Evolutionary conservation across 2,888 invertebrate species (phyloP), one percentile per base, ranked within the genome.

Genomic region (Cabera pusaria): DNA sequence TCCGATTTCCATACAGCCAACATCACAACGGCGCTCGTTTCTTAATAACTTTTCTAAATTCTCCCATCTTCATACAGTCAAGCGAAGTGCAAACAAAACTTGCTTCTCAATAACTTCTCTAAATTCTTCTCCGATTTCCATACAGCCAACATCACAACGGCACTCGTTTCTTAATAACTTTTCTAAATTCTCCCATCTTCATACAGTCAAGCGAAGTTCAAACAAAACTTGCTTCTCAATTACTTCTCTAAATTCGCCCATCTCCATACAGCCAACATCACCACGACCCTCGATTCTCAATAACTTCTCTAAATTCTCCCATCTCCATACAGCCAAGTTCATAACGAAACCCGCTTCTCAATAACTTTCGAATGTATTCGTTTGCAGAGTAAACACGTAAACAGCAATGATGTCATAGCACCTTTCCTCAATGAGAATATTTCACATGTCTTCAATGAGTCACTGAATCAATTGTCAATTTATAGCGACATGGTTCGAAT

Each of bases 281-380:
- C n/a, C n/a, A n/a, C n/a, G n/a, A n/a, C n/a, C n/a, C n/a, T n/a
- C n/a, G n/a, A n/a, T n/a, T n/a, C n/a, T n/a, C n/a, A n/a, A n/a
- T n/a, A n/a, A n/a, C n/a, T n/a, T n/a, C n/a, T 40, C 37, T 44
- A 9, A 5, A 18, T 24, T 16, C 8, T 26, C 20, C 32, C 21
- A 11, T 48, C 45, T 34, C n/a, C 29, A 19, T 16, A 12, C 31
- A 40, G 49, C 47, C 47, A 49, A 48, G 49, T 39, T 45, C 42
- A 47, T 28, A 47, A 47, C 44, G 52, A 29, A 35, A 47, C 49
- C 7, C 5, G 22, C 36, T 38, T 20, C 31, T 21, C 32, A 19
- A 24, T 28, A 44, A 48, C 52, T 52, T 49, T 52, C 52, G 16
- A 52, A 52, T 40, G n/a, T n/a, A 37, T 36, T 41, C 44, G 45